phyloP scores from a whole-genome alignment of 2,113 vertebrate genomes.

The Mesocricetus auratus region DNA sequence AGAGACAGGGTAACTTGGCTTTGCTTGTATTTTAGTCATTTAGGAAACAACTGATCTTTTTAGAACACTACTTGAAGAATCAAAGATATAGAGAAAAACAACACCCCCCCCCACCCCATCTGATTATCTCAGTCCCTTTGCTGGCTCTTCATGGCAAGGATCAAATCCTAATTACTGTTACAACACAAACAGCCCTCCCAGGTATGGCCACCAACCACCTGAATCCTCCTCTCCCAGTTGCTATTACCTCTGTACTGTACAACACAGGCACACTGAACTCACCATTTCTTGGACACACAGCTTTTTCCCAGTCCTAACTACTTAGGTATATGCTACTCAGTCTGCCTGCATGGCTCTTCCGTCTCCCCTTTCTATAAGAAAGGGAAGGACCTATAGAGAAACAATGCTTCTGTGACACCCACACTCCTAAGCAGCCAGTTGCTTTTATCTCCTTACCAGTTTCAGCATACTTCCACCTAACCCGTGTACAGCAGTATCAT shows the following conservation, averaged over 20 bases:
- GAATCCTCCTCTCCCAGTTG: neutral
- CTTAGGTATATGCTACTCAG: neutral
- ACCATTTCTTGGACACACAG: neutral
- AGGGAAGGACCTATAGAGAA: neutral
- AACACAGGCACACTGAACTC: rapidly evolving
- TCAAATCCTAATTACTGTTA: neutral
- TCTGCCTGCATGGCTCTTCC: neutral
- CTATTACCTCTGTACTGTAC: neutral
- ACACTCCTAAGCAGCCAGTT: neutral
- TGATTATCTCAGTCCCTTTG: no score
- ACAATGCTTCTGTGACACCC: neutral
- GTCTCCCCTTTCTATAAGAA: neutral
- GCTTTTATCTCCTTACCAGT: neutral
- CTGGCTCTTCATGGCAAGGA: neutral
- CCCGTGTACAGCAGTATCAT: neutral
- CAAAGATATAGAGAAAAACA: neutral
- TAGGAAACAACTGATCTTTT: constrained; percentile 4
- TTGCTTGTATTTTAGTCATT: constrained; percentile 28
- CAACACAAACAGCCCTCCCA: neutral
- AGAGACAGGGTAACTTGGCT: neutral
- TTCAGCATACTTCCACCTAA: neutral
- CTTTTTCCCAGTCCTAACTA: neutral
- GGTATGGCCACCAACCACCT: no score
- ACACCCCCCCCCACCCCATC: neutral
- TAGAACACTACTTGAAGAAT: neutral